Conservation (phyloP, 2,888 invertebrate genomes). For the Myopa tessellatipennis region DNA sequence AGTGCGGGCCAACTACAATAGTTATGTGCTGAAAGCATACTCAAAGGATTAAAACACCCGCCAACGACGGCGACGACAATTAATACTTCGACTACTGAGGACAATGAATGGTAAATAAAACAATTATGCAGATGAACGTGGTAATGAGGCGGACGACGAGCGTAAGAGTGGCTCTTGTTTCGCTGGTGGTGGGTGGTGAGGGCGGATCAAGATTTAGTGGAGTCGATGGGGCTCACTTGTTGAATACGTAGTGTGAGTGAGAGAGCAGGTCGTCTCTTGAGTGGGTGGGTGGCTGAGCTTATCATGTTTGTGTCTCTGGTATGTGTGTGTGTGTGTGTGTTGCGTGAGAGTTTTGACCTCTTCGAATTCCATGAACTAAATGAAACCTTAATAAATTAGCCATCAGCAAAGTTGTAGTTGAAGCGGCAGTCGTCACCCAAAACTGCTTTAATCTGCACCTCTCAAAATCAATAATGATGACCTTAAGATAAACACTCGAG, state of each 20-base stretch:
- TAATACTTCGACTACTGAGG: conserved; percentile 17
- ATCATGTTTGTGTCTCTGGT: too few species aligned
- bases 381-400: too few species aligned
- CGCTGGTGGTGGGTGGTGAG: not conserved
- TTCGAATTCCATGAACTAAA: too few species aligned
- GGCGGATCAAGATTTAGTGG: not conserved
- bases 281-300: not conserved
- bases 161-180: not conserved
- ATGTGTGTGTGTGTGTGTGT: not conserved
- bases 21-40: conserved; percentile 1
- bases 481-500: not conserved
- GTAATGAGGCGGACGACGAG: not conserved
- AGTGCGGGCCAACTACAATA: not conserved
- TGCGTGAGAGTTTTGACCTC: too few species aligned
- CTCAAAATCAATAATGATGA: conserved; percentile 35
- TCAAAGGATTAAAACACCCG: conserved; percentile 11
- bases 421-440: not conserved
- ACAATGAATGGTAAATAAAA: conserved; percentile 47
- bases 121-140: conserved; percentile 41
- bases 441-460: not conserved
- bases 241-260: conserved; percentile 30
- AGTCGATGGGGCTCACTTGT: conserved; percentile 16
- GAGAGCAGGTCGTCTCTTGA: not conserved
- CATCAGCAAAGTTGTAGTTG: too few species aligned
- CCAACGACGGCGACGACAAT: not conserved